Conservation (phyloP, 2,888 invertebrate genomes). For the Bimastos eiseni region DNA sequence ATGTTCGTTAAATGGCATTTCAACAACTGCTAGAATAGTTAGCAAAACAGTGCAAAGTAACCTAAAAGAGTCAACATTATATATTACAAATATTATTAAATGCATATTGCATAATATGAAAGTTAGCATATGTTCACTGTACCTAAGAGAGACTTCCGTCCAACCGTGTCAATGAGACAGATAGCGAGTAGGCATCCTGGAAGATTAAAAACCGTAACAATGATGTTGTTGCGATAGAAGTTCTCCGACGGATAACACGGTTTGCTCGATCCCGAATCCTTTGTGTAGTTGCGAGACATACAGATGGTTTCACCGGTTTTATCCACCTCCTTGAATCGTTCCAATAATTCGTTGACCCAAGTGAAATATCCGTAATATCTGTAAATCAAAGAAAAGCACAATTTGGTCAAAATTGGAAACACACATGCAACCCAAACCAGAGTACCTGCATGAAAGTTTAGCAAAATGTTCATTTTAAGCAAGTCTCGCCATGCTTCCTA, state of each 20-base stretch:
- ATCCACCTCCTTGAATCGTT: constrained; percentile 7
- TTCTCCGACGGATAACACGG: neutral
- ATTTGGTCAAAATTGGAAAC: neutral
- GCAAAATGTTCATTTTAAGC: no score
- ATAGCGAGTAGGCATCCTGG: constrained; percentile 1
- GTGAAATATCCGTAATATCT: constrained; percentile 92
- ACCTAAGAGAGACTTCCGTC: neutral
- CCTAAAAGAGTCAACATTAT: no score
- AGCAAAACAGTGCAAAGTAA: no score
- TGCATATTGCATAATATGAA: no score
- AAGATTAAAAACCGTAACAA: neutral
- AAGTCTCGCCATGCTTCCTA: no score
- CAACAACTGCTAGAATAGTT: no score
- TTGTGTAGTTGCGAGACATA: neutral
- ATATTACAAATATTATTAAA: no score
- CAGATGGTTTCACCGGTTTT: neutral
- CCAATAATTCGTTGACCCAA: constrained; percentile 68
- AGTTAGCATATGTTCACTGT: neutral
- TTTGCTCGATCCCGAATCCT: neutral
- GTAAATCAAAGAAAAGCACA: constrained; percentile 49
- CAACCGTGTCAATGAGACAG: neutral
- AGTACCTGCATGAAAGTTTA: no score
- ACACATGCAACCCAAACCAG: neutral
- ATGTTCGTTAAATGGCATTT: no score
- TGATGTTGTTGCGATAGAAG: neutral